Percentiles rank a stretch among this genome's conserved stretches.
Evolutionary conservation across 2,113 vertebrate genomes (phyloP).

Genomic region (Oxyruncus cristatus): DNA sequence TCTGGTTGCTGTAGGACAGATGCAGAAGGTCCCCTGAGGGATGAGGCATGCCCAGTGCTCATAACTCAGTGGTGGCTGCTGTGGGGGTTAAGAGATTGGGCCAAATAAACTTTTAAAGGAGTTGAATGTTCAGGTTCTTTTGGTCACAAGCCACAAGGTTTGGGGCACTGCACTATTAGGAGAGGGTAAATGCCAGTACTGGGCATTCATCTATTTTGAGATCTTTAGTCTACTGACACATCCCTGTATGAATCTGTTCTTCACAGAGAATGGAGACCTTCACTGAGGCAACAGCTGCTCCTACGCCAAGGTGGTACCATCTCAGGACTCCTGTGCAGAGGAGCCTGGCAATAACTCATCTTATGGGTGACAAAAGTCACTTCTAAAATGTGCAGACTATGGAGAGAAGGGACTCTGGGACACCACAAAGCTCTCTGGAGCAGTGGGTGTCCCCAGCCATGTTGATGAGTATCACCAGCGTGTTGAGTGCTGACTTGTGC

Average conservation of each 20-base stretch:
- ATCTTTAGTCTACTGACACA: background rate
- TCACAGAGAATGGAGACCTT: background rate
- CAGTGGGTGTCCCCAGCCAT: rapidly evolving
- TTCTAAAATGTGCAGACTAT: background rate
- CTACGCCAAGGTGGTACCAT: background rate
- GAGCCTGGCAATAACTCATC: background rate
- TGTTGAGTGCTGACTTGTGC: background rate
- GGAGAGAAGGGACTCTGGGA: background rate
- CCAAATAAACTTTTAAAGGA: background rate
- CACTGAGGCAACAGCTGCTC: background rate
- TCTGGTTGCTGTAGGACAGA: background rate
- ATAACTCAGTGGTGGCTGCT: background rate
- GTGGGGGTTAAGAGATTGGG: background rate
- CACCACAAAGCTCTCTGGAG: background rate
- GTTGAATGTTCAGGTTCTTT: background rate
- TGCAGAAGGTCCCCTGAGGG: background rate
- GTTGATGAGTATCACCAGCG: background rate
- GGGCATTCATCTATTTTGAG: background rate
- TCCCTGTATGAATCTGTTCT: background rate
- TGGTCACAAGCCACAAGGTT: background rate
- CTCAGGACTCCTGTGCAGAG: background rate
- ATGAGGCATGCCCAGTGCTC: background rate
- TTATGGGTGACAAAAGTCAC: background rate
- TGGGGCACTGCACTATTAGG: background rate
- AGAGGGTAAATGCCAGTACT: background rate